phyloP scores from a whole-genome alignment of 2,797 vertebrate genomes.

The Brachymystax lenok region DNA sequence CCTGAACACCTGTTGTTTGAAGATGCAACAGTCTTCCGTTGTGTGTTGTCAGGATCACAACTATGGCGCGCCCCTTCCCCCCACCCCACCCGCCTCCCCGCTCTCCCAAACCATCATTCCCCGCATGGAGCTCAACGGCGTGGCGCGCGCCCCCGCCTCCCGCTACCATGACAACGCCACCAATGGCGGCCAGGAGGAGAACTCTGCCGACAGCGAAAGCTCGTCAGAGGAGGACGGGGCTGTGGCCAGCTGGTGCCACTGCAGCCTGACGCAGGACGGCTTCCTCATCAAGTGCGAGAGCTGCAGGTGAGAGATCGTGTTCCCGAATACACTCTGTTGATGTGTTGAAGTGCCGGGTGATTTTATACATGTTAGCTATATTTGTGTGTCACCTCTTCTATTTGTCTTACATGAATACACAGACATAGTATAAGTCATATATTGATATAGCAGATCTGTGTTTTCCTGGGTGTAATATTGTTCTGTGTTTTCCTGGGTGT shows the following conservation, averaged over 20 bases:
- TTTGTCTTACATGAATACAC: too few relatives aligned
- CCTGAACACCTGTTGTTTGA: constrained; percentile 82
- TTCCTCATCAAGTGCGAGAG: constrained; percentile 93
- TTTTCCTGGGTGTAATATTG: too few relatives aligned
- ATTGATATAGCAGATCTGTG: too few relatives aligned
- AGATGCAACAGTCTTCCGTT: constrained; percentile 86
- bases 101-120: constrained; percentile 98
- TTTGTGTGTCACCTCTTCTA: too few relatives aligned
- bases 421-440: too few relatives aligned
- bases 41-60: constrained; percentile 99
- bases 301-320: constrained; percentile 83
- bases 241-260: constrained; percentile 90
- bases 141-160: constrained; percentile 76
- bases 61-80: constrained; percentile 99
- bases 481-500: too few relatives aligned
- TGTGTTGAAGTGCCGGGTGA: too few relatives aligned
- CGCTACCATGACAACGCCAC: constrained; percentile 77
- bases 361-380: too few relatives aligned
- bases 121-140: constrained; percentile 92
- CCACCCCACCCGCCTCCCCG: constrained; percentile 97
- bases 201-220: constrained; percentile 95
- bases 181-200: constrained; percentile 77
- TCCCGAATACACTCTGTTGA: background rate
- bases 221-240: constrained; percentile 87
- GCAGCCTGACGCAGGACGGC: constrained; percentile 89